Conservation (phyloP, 2,113 vertebrate species). For the Lanius ludovicianus region DNA sequence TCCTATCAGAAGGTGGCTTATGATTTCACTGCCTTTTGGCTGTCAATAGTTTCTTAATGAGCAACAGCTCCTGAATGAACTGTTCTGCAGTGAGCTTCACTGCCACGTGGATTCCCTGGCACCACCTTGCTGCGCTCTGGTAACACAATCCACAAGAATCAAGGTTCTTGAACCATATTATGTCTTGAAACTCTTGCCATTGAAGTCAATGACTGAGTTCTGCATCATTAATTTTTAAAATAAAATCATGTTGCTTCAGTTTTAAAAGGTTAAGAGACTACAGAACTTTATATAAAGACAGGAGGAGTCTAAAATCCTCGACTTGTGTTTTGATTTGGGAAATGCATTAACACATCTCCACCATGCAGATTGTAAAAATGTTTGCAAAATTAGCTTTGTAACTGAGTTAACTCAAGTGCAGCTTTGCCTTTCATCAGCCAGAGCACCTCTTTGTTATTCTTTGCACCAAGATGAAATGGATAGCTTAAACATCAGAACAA, state of each 20-base stretch:
- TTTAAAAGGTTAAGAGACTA: not conserved
- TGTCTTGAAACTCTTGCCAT: not conserved
- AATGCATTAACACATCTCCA: not conserved
- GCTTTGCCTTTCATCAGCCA: conserved; percentile 55
- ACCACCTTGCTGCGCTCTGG: not conserved
- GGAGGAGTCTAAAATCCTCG: not conserved
- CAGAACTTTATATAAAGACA: not conserved
- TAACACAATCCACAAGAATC: not conserved
- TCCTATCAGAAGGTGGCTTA: not conserved
- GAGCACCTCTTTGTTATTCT: conserved; percentile 72
- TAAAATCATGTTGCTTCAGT: not conserved
- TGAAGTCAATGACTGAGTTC: not conserved
- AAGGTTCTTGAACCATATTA: not conserved
- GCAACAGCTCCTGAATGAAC: not conserved
- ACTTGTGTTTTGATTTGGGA: not conserved
- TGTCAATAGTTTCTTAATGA: not conserved
- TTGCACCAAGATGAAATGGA: conserved; percentile 74
- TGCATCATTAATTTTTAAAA: not conserved
- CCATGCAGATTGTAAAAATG: not conserved
- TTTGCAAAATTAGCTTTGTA: conserved; percentile 22
- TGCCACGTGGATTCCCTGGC: not conserved
- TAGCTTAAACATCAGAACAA: conserved; percentile 80
- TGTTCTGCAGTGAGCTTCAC: not conserved
- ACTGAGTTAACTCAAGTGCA: conserved; percentile 28
- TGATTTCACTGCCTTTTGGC: not conserved